Evolutionary conservation across 37 sponge, comb jelly and placozoan species (phyloP).

Genomic region (Haliclona indistincta): DNA sequence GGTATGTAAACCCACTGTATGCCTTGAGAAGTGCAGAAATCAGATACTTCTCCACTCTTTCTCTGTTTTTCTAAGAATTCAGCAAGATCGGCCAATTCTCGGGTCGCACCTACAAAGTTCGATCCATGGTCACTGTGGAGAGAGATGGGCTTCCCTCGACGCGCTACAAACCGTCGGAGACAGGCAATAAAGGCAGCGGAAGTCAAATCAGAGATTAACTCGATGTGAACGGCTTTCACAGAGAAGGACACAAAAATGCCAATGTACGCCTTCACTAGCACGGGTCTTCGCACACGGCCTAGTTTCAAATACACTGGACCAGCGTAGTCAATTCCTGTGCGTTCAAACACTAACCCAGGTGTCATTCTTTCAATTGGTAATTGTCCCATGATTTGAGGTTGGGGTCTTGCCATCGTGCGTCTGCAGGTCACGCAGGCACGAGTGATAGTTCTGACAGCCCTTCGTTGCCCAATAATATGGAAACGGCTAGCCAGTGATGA

Average conservation of each 20-base stretch:
- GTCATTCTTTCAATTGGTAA: conserved; percentile 31
- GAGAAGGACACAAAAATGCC: conserved; percentile 45
- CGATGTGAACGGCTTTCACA: conserved; percentile 49
- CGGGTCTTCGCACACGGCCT: conserved; percentile 11
- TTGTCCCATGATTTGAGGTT: conserved; percentile 39
- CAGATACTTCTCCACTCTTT: conserved; percentile 16
- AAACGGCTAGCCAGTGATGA: conserved; percentile 19
- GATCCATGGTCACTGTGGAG: conserved; percentile 57
- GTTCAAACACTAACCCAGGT: conserved; percentile 13
- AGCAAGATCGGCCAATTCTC: conserved; percentile 23
- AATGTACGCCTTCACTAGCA: conserved; percentile 19
- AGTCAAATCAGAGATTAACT: conserved; percentile 38
- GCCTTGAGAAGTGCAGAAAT: conserved; percentile 34
- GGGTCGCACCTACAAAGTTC: conserved; percentile 37
- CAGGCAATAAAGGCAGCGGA: conserved; percentile 33
- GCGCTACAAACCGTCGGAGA: conserved; percentile 29
- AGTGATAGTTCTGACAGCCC: conserved; percentile 28
- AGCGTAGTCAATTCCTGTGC: conserved; percentile 58
- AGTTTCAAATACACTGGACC: conserved; percentile 44
- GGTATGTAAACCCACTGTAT: conserved; percentile 35
- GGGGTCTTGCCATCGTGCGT: conserved; percentile 14
- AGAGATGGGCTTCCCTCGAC: conserved; percentile 34
- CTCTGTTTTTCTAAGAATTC: conserved; percentile 15
- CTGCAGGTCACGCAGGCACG: conserved; percentile 41
- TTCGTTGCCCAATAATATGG: conserved; percentile 23